Base-by-base conservation (phyloP, 2,113 vertebrate genomes). In the Callithrix jacchus region DNA sequence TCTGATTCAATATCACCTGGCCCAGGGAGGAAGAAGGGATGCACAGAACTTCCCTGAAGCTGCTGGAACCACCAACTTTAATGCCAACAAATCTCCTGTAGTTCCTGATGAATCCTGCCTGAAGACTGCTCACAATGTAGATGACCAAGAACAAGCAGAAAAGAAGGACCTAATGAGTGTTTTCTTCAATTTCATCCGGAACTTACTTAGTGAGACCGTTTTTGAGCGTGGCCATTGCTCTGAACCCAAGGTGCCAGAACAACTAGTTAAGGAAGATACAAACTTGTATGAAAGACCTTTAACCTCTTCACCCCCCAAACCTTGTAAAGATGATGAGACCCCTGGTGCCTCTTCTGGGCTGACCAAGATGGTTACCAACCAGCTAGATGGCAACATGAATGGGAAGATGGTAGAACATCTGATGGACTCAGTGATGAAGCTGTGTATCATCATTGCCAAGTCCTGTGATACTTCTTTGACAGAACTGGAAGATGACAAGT, bases 361-460 rank as follows among this genome's bases (percentile, higher is more conserved):
- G 61, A 97, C 97, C 87, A 92, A 97, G 96, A 94, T 96, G 64
- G 94, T 98, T 49, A 37, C 92, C 61, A 85, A 86, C 93, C 95
- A 96, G 56, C 74, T 92, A 0, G 35, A 97, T 17, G 64, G 95
- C 76, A 42, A 71, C 23, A 54, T 97, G 89, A 96, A 96, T 32
- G 16, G 92, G 30, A 86, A 97, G 30, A 96, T 98, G 94, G 12
- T 97, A 56, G 97, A 98, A 17, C 94, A 97, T 13, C 86, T 98
- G 66, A 95, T 98, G 70, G 98, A 98, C 56, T 98, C 97, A 0
- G 98, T 98, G 76, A 98, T 98, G 97, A 98, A 98, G 89, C 3
- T 98, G 54, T 98, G 98, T 91, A 96, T 98, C 95, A 96, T 95
- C 47, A 97, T 96, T 68, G 97, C 97, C 90, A 98, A 98, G 94